A percentile compares a stretch with the other conserved stretches of the same genome.
phyloP scores from a whole-genome alignment of 2,888 invertebrate species.

The Spodoptera picta region DNA sequence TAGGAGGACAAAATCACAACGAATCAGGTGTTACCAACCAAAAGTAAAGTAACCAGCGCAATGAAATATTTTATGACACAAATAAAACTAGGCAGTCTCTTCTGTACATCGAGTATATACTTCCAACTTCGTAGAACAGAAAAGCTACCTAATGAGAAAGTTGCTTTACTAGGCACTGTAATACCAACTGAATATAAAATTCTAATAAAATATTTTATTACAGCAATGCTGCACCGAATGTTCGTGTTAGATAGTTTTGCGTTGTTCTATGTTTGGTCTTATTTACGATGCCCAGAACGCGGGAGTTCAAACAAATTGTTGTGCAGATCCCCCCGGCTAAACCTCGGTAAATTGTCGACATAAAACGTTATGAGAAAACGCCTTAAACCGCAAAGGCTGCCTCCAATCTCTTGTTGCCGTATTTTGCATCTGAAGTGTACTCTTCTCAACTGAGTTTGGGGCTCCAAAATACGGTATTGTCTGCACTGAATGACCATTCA shows the following conservation, averaged over 20 bases:
- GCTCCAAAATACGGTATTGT: slow-evolving; percentile 60
- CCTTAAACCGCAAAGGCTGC: slow-evolving; percentile 71
- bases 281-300: slow-evolving; percentile 67
- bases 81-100: slow-evolving; percentile 40
- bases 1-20: slow-evolving; percentile 1
- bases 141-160: slow-evolving; percentile 55
- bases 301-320: slow-evolving; percentile 75
- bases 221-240: slow-evolving; percentile 55
- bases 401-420: slow-evolving; percentile 70
- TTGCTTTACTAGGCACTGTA: slow-evolving; percentile 44
- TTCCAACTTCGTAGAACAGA: slow-evolving; percentile 23
- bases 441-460: slow-evolving; percentile 59
- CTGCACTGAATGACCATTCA: slow-evolving; percentile 62
- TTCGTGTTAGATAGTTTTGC: slow-evolving; percentile 57
- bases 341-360: slow-evolving; percentile 78
- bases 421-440: slow-evolving; percentile 73
- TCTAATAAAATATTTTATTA: slow-evolving; percentile 62
- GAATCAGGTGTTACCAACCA: slow-evolving; percentile 17
- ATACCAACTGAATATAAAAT: slow-evolving; percentile 56
- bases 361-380: slow-evolving; percentile 80
- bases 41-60: slow-evolving; percentile 25
- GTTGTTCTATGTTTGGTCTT: slow-evolving; percentile 62
- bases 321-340: slow-evolving; percentile 71
- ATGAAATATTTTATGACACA: slow-evolving; percentile 44
- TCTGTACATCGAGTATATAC: slow-evolving; percentile 16